A percentile compares a stretch with the other conserved stretches of the same genome.
phyloP scores from a whole-genome alignment of 2,113 vertebrate species.

The Girardinichthys multiradiatus region DNA sequence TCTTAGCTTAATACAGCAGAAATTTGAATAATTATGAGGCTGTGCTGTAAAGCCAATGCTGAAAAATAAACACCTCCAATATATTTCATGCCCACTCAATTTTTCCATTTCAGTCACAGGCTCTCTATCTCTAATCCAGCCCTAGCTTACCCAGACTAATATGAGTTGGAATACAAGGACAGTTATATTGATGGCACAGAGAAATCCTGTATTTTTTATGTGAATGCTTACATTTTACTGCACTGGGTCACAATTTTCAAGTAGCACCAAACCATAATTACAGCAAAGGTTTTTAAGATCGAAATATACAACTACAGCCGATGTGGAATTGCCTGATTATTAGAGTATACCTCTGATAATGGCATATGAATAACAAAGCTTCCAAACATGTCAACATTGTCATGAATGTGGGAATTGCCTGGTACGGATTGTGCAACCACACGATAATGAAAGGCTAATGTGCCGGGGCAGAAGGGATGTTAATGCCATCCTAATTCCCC shows the following conservation, averaged over 20 bases:
- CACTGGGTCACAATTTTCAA: neutral
- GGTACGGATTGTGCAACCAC: conserved; percentile 59
- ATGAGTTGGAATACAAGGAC: neutral
- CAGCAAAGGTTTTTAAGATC: neutral
- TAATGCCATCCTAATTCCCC: conserved; percentile 68
- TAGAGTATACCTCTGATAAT: conserved; percentile 50
- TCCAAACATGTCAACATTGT: conserved; percentile 53
- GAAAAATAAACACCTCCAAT: too few species aligned
- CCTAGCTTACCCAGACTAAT: neutral
- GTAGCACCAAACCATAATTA: neutral
- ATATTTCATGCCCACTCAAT: too few species aligned
- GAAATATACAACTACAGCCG: conserved; percentile 1
- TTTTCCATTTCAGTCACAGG: too few species aligned
- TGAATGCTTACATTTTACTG: neutral
- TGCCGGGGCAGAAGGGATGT: conserved; percentile 59
- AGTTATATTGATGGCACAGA: neutral
- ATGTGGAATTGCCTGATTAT: conserved; percentile 19
- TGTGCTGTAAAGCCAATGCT: too few species aligned
- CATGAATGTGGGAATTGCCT: conserved; percentile 55
- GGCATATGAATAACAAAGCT: conserved; percentile 58
- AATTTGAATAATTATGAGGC: neutral
- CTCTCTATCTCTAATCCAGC: neutral
- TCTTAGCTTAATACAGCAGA: neutral
- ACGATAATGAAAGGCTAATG: conserved; percentile 69
- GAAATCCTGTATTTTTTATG: neutral